Evolutionary conservation across 2,113 vertebrate genomes (phyloP), one percentile per base, ranked within the genome.

Genomic region (Heloderma charlesbogerti): DNA sequence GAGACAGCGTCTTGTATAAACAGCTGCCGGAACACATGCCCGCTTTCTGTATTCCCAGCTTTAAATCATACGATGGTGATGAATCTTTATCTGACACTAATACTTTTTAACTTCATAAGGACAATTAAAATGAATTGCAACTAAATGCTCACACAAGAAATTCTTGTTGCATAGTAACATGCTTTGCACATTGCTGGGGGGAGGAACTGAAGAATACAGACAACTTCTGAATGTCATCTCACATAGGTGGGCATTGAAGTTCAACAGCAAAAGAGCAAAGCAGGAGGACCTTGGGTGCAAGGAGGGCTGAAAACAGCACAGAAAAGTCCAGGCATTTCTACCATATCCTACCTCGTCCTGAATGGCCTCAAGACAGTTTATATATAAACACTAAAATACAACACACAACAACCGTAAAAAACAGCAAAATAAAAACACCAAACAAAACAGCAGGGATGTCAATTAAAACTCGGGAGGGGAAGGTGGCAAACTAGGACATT

Each of bases 121-220:
- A 97, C 98, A 97, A 98, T 98, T 97, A 97, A 97, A 98, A 97
- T 97, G 97, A 97, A 97, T 96, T 97, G 97, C 96, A 96, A 96
- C 97, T 97, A 97, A 97, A 97, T 92, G 95, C 94, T 96, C 94
- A 96, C 87, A 92, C 92, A 96, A 97, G 97, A 96, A 96, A 97
- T 93, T 95, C 93, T 91, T 86, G 95, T 92, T 97, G 91, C 92
- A 95, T 12, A 60, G 89, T 82, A 94, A 84, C 83, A 79, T 79
- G n/a, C 75, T 79, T 79, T 71, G 60, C n/a, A 15, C 60, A 34
- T 43, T 16, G 34, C 22, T 37, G 20, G 51, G 25, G 15, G 66
- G 6, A 3, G 31, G 7, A 34, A 29, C 3, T 10, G 37, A 40
- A n/a, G 37, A 34, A 81, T 10, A 27, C 25, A 20, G 29, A 31